These are phyloP conservation scores for Magallana angulata DNA, from an alignment of 1,140 invertebrate genomes.

Conservation along the genomic window DNA sequence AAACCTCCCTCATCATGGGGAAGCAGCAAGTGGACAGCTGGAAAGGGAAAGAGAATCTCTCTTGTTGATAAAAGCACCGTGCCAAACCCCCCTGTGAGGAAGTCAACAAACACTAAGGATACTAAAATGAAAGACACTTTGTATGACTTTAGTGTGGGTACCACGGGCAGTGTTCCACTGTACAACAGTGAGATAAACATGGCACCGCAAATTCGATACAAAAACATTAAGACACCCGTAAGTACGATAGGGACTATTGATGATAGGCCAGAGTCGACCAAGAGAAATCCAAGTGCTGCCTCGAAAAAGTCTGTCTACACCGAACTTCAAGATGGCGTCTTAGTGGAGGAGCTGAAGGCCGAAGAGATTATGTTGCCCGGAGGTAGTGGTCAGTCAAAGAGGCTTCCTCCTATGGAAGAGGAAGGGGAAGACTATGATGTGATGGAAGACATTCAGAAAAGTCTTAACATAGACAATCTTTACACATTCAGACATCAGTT, in stretches of 20 bases:
- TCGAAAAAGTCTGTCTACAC: slow-evolving; percentile 63
- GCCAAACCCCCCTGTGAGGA: neutral
- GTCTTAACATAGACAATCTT: slow-evolving; percentile 49
- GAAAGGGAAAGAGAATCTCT: slow-evolving; percentile 49
- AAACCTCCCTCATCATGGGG: slow-evolving; percentile 67
- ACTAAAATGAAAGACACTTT: slow-evolving; percentile 65
- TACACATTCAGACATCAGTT: slow-evolving; percentile 66
- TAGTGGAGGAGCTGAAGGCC: slow-evolving; percentile 67
- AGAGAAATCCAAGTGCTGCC: slow-evolving; percentile 52
- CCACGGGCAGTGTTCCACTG: slow-evolving; percentile 68
- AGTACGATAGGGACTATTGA: neutral
- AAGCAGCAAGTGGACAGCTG: slow-evolving; percentile 56
- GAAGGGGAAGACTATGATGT: slow-evolving; percentile 55
- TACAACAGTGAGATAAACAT: slow-evolving; percentile 46
- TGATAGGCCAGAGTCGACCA: slow-evolving; percentile 48
- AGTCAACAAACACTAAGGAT: slow-evolving; percentile 30
- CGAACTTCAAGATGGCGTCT: slow-evolving; percentile 61
- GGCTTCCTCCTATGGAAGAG: slow-evolving; percentile 39
- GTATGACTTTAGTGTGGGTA: slow-evolving; percentile 73
- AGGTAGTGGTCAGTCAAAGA: slow-evolving; percentile 28
- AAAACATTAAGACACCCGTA: slow-evolving; percentile 7
- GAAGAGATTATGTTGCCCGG: slow-evolving; percentile 68
- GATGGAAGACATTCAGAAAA: slow-evolving; percentile 56
- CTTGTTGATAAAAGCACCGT: slow-evolving; percentile 8
- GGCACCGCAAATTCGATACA: neutral